A percentile compares a stretch with the other conserved stretches of the same genome.
Conservation (phyloP, 1,140 invertebrate genomes). For the Drosophila serrata region DNA sequence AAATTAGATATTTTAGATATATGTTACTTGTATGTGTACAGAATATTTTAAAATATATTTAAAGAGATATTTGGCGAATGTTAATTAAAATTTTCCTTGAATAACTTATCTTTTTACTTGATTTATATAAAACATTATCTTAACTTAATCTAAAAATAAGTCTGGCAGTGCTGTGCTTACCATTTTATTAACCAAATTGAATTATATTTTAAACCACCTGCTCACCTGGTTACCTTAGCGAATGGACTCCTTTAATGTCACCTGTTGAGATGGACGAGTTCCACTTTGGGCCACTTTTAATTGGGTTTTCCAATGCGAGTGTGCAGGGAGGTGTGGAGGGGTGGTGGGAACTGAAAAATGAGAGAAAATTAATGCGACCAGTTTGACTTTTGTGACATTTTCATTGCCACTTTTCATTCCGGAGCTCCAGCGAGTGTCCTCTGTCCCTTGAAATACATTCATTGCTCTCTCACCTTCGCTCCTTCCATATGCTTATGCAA, state of each 20-base stretch:
- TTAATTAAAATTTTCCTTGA: background rate
- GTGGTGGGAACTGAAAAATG: constrained; percentile 28
- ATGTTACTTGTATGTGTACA: too few relatives aligned
- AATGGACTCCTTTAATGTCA: constrained; percentile 9
- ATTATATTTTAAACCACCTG: background rate
- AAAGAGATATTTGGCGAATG: background rate
- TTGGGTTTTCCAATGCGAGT: constrained; percentile 70
- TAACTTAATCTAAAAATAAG: too few relatives aligned
- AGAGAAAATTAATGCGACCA: constrained; percentile 66
- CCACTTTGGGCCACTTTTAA: constrained; percentile 62
- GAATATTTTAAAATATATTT: too few relatives aligned
- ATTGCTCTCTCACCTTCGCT: constrained; percentile 27
- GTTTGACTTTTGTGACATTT: constrained; percentile 60
- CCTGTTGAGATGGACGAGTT: constrained; percentile 35
- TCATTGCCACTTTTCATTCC: constrained; percentile 49
- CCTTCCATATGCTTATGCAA: constrained; percentile 74
- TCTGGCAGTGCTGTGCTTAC: rapidly evolving
- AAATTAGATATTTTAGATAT: too few relatives aligned
- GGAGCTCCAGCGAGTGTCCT: background rate
- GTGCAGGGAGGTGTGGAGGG: constrained; percentile 30
- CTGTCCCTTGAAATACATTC: constrained; percentile 43
- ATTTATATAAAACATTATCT: background rate
- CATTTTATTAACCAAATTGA: background rate
- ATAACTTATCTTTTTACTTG: background rate
- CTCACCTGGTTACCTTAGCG: constrained; percentile 3